Percentiles rank a stretch among this genome's conserved stretches.
Evolutionary conservation across 1,140 invertebrate species (phyloP).

Genomic region (Cherax destructor): DNA sequence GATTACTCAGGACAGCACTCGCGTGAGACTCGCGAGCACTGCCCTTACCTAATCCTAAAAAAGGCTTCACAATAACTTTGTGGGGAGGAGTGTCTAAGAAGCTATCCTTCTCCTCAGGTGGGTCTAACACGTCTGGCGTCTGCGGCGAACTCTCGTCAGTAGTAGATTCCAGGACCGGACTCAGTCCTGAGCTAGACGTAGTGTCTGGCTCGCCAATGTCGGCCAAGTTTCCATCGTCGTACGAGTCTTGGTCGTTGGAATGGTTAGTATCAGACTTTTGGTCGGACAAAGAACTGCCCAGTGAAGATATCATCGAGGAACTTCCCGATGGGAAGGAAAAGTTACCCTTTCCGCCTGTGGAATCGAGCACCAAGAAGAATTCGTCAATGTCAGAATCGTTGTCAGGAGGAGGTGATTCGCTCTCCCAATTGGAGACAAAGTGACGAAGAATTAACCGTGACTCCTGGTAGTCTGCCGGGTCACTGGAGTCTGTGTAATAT

Average conservation of each 20-base stretch:
- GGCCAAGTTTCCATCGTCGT: constrained; percentile 55
- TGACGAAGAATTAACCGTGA: constrained; percentile 68
- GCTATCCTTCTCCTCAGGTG: constrained; percentile 53
- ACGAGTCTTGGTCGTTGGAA: constrained; percentile 54
- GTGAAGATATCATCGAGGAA: constrained; percentile 41
- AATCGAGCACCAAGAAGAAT: constrained; percentile 71
- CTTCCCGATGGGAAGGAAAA: constrained; percentile 59
- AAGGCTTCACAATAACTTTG: constrained; percentile 65
- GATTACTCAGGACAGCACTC: constrained; percentile 63
- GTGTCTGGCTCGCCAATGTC: constrained; percentile 59
- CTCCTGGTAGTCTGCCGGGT: constrained; percentile 71
- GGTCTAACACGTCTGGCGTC: constrained; percentile 40
- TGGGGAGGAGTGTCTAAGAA: constrained; percentile 52
- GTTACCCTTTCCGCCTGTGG: constrained; percentile 56
- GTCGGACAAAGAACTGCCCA: constrained; percentile 38
- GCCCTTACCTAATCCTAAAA: constrained; percentile 73
- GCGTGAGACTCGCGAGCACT: constrained; percentile 62
- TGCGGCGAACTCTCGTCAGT: constrained; percentile 34
- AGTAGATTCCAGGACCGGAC: constrained; percentile 47
- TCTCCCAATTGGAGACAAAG: constrained; percentile 69
- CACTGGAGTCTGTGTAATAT: constrained; percentile 38
- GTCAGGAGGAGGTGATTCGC: constrained; percentile 53
- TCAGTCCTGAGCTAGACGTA: constrained; percentile 56
- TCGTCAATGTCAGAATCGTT: constrained; percentile 70
- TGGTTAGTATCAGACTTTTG: constrained; percentile 41